Percentiles rank a stretch among this genome's conserved stretches.
These are phyloP conservation scores for Semaprochilodus insignis DNA, from an alignment of 2,797 vertebrate species.

Conservation along the genomic window DNA sequence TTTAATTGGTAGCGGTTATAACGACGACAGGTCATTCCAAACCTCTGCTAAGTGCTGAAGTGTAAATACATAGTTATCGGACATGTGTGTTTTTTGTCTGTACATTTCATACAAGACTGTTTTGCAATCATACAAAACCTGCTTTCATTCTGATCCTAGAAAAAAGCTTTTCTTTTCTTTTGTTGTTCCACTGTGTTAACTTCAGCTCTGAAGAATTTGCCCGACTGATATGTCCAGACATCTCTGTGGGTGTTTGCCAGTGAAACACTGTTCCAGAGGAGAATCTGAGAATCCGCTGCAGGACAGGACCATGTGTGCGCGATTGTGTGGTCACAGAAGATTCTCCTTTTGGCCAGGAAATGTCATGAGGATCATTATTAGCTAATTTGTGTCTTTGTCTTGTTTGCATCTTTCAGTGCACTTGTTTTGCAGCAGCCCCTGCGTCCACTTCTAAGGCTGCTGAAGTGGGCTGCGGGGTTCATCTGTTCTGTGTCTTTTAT, in stretches of 20 bases:
- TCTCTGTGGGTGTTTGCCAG: constrained; percentile 32
- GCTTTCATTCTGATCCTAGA: constrained; percentile 1
- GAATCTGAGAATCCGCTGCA: not conserved
- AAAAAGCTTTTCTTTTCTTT: not conserved
- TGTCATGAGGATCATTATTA: constrained; percentile 8
- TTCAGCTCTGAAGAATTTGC: constrained; percentile 27
- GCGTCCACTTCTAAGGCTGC: not conserved
- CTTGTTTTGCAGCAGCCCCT: not conserved
- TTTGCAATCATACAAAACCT: not conserved
- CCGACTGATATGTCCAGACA: constrained; percentile 5
- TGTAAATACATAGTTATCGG: no score
- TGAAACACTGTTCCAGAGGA: not conserved
- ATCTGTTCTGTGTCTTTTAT: constrained; percentile 28
- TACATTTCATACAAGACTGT: not conserved
- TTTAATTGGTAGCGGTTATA: no score
- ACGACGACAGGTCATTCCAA: no score
- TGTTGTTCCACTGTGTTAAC: not conserved
- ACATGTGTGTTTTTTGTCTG: not conserved
- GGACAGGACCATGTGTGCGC: not conserved
- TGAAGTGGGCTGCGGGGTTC: constrained; percentile 16
- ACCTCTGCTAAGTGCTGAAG: no score
- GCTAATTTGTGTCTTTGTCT: not conserved
- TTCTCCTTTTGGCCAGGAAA: constrained; percentile 9
- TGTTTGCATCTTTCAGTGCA: not conserved
- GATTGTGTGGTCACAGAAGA: not conserved